These are phyloP conservation scores for Urocynchramus pylzowi DNA, from an alignment of 2,113 vertebrate species.

Conservation along the genomic window DNA sequence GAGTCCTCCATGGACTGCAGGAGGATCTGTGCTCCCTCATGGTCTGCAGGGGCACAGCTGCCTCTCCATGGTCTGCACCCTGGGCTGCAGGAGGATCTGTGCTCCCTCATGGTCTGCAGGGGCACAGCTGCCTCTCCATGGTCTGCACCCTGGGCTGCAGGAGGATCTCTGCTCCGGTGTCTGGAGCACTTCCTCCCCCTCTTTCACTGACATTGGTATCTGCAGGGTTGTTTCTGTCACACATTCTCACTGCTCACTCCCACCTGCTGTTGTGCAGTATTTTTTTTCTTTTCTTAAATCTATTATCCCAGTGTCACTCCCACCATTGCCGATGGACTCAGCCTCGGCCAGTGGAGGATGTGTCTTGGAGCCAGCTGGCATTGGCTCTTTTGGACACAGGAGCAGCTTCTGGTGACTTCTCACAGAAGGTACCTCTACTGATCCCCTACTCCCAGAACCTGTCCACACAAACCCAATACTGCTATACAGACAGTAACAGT, in stretches of 20 bases:
- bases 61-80: neutral
- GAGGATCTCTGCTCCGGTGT: neutral
- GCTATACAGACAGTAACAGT: neutral
- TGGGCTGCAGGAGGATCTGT: neutral
- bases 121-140: neutral
- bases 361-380: fast-evolving
- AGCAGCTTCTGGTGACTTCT: neutral
- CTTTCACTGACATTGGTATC: neutral
- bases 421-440: neutral
- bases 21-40: neutral
- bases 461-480: neutral
- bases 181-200: neutral
- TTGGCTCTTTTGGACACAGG: neutral
- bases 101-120: neutral
- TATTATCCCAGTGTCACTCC: fast-evolving
- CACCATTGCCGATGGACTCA: fast-evolving
- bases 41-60: neutral
- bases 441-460: neutral
- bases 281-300: neutral
- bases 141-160: neutral
- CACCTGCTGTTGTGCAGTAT: neutral
- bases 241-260: neutral
- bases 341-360: neutral
- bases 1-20: neutral
- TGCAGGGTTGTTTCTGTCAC: neutral